These are phyloP conservation scores for Coranthus polyacanthus DNA, from an alignment of 2,797 vertebrate genomes.

Conservation along the genomic window DNA sequence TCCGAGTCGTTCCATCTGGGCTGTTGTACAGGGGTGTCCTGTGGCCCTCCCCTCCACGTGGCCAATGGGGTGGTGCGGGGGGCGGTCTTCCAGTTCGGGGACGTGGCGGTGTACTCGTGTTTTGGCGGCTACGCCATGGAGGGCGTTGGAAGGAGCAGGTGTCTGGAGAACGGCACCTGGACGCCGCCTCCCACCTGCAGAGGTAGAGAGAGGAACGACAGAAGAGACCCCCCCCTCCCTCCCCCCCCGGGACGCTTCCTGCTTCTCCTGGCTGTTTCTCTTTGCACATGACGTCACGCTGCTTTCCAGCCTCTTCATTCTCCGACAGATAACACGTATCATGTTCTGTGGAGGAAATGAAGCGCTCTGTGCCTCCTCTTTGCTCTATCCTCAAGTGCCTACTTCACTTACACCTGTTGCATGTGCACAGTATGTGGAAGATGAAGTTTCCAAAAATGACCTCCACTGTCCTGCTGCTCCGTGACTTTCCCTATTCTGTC, in stretches of 20 bases:
- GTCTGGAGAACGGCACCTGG: slow-evolving; percentile 96
- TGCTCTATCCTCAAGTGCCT: too few species aligned
- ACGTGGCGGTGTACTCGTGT: slow-evolving; percentile 94
- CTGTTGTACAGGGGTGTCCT: slow-evolving; percentile 92
- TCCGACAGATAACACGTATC: too few species aligned
- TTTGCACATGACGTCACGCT: too few species aligned
- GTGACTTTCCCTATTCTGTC: too few species aligned
- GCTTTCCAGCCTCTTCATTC: too few species aligned
- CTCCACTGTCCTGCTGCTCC: too few species aligned
- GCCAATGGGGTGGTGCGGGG: slow-evolving; percentile 93
- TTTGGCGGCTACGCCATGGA: slow-evolving; percentile 94
- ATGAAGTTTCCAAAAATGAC: too few species aligned
- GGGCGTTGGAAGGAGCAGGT: slow-evolving; percentile 91
- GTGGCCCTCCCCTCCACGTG: slow-evolving; percentile 90
- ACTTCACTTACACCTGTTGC: too few species aligned
- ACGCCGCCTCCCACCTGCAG: slow-evolving; percentile 92
- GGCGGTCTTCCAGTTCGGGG: slow-evolving; percentile 92
- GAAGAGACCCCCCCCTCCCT: slow-evolving; percentile 6
- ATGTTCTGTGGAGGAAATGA: too few species aligned
- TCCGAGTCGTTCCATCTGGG: slow-evolving; percentile 74
- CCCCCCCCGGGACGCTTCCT: slow-evolving; percentile 39
- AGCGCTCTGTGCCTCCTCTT: too few species aligned
- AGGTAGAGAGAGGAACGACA: slow-evolving; percentile 84
- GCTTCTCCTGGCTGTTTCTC: slow-evolving; percentile 25
- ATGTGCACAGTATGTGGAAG: too few species aligned